Evolutionary conservation across 64 coral and sea anemone genomes (phyloP).

Genomic region (Dendronephthya gigantea): DNA sequence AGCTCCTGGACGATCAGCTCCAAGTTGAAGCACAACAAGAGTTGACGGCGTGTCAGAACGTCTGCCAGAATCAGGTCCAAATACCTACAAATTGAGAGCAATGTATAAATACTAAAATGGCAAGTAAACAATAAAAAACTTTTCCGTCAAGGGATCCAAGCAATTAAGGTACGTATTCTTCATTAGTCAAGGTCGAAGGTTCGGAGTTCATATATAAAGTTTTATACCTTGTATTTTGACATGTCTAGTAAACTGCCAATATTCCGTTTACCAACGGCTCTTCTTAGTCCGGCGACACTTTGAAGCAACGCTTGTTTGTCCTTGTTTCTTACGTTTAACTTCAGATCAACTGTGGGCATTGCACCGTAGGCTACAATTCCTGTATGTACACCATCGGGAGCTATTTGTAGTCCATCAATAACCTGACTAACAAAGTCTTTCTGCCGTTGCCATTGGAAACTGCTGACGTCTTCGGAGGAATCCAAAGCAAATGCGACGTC

Average conservation of each 20-base stretch:
- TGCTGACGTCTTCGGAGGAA: conserved; percentile 69
- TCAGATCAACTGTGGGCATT: conserved; percentile 77
- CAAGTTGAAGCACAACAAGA: background rate
- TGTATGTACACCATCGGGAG: conserved; percentile 50
- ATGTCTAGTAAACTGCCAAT: background rate
- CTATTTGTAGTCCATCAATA: conserved; percentile 45
- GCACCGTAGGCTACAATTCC: conserved; percentile 83
- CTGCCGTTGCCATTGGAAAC: conserved; percentile 62
- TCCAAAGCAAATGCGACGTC: conserved; percentile 91
- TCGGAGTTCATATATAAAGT: too few relatives aligned
- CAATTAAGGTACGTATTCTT: too few relatives aligned
- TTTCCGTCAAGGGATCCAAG: too few relatives aligned
- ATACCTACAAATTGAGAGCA: conserved; percentile 35
- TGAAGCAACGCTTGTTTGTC: background rate
- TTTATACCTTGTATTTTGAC: background rate
- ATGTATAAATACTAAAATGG: background rate
- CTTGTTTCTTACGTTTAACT: conserved; percentile 48
- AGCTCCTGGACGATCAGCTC: background rate
- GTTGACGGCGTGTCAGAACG: conserved; percentile 8
- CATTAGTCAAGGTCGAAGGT: too few relatives aligned
- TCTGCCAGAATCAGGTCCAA: conserved; percentile 65
- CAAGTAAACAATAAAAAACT: too few relatives aligned
- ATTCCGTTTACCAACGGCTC: background rate
- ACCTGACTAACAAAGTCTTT: conserved; percentile 64
- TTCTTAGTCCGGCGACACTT: background rate